phyloP scores from a whole-genome alignment of 2,113 vertebrate species.

The Mustela nigripes region DNA sequence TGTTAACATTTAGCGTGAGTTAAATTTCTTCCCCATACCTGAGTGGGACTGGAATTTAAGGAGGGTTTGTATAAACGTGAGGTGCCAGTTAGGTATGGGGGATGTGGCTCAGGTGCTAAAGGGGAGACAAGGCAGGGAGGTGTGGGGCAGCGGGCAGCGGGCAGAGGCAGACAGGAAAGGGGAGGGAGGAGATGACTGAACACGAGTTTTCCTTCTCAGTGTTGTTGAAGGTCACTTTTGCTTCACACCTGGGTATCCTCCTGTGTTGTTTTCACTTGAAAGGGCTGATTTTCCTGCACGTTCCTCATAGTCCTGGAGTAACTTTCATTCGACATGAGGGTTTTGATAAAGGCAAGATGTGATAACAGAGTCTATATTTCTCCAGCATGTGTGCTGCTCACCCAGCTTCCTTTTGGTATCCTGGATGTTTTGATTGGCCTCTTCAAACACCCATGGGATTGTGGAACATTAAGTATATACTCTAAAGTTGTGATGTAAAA shows the following conservation, averaged over 20 bases:
- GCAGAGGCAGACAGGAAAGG: not conserved
- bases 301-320: not conserved
- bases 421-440: not conserved
- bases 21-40: not conserved
- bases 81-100: not conserved
- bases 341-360: not conserved
- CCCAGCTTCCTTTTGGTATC: not conserved
- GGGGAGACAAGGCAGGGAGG: no score
- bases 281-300: not conserved
- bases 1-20: not conserved
- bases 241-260: not conserved
- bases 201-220: accelerated
- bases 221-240: not conserved
- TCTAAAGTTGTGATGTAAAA: not conserved
- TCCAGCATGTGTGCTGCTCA: accelerated
- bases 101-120: no score
- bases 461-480: accelerated
- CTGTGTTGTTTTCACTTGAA: not conserved
- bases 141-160: not conserved
- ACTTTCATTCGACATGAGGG: not conserved
- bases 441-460: not conserved
- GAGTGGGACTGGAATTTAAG: not conserved
- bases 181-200: not conserved
- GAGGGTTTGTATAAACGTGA: not conserved
- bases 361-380: not conserved